phyloP scores from a whole-genome alignment of 2,113 vertebrate genomes.

The Pipra filicauda region DNA sequence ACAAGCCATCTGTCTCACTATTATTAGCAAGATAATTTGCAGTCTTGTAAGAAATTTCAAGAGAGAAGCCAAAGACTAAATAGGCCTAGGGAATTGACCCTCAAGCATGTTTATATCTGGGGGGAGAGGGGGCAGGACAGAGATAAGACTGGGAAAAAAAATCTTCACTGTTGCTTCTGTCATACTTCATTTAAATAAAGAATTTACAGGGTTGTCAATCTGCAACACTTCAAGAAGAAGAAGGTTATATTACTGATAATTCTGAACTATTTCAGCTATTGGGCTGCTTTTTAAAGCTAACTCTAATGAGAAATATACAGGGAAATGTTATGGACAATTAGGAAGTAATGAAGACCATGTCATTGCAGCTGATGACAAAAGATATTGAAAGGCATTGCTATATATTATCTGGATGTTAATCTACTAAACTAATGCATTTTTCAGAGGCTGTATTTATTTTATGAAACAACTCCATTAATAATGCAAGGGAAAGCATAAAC shows the following conservation, averaged over 20 bases:
- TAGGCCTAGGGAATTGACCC: background rate
- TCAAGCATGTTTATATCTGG: background rate
- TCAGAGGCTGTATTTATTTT: background rate
- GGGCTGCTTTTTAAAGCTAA: background rate
- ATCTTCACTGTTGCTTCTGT: background rate
- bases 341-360: conserved; percentile 24
- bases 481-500: background rate
- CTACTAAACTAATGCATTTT: background rate
- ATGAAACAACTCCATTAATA: conserved; percentile 6
- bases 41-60: background rate
- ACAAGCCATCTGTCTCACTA: background rate
- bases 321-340: conserved; percentile 36
- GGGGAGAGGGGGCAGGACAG: background rate
- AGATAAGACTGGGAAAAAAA: background rate
- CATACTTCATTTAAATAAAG: background rate
- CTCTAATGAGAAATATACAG: conserved; percentile 17
- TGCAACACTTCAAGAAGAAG: background rate
- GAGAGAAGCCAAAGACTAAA: background rate
- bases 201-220: background rate
- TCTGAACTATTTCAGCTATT: background rate
- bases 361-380: conserved; percentile 27
- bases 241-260: background rate
- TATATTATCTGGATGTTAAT: background rate
- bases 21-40: conserved; percentile 3
- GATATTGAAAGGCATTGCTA: background rate